A percentile compares a stretch with the other conserved stretches of the same genome.
These are phyloP conservation scores for Atherinomorus stipes DNA, from an alignment of 2,113 vertebrate genomes.

Conservation along the genomic window DNA sequence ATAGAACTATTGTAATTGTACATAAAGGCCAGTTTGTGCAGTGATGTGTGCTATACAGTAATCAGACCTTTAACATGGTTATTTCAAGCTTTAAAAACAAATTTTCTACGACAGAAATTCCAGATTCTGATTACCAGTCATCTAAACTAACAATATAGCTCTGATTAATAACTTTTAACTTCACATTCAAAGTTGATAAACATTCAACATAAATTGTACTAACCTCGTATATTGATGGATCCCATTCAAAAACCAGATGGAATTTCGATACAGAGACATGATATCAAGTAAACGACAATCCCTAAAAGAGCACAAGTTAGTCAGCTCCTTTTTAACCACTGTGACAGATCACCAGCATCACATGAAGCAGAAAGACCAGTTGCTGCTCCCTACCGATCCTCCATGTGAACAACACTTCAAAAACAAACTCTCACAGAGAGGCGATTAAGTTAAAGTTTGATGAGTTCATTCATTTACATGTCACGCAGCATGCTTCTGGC, in stretches of 20 bases:
- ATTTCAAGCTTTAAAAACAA: background rate
- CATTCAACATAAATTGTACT: slow-evolving; percentile 38
- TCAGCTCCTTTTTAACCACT: slow-evolving; percentile 18
- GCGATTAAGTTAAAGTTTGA: slow-evolving; percentile 1
- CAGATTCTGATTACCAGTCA: background rate
- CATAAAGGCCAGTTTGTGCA: slow-evolving; percentile 63
- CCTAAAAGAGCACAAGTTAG: background rate
- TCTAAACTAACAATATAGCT: background rate
- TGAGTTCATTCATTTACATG: slow-evolving; percentile 30
- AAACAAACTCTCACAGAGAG: background rate
- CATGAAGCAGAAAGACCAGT: slow-evolving; percentile 15
- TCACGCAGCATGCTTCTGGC: slow-evolving; percentile 9
- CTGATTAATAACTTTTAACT: background rate
- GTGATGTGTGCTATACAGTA: slow-evolving; percentile 43
- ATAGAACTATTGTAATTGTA: slow-evolving; percentile 64
- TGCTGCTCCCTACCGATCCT: slow-evolving; percentile 57
- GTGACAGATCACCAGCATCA: slow-evolving; percentile 39
- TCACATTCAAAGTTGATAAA: background rate
- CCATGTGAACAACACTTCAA: slow-evolving; percentile 17
- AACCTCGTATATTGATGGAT: slow-evolving; percentile 82
- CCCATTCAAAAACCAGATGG: slow-evolving; percentile 81
- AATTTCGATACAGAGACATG: slow-evolving; percentile 81
- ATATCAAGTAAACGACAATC: slow-evolving; percentile 26
- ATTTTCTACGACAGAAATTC: background rate
- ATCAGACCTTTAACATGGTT: slow-evolving; percentile 44